Conservation (phyloP, 2,888 invertebrate genomes). For the Mythimna lalbum region DNA sequence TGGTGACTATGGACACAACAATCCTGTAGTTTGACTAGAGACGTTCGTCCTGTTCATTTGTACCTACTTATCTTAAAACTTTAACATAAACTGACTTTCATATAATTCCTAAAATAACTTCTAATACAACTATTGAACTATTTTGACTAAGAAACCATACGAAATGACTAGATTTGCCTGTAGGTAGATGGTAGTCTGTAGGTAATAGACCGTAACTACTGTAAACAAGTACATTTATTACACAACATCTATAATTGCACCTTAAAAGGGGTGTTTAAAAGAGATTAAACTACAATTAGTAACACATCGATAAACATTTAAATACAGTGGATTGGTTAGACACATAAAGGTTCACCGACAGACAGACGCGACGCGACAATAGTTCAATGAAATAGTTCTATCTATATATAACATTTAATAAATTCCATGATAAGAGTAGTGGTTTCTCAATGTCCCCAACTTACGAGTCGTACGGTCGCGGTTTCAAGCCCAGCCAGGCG, state of each 20-base stretch:
- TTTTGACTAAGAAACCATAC: constrained; percentile 43
- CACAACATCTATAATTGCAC: constrained; percentile 44
- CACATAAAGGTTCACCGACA: background rate
- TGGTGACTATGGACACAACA: constrained; percentile 26
- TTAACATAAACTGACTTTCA: constrained; percentile 32
- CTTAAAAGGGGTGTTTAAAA: constrained; percentile 19
- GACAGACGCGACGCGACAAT: background rate
- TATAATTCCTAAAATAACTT: constrained; percentile 33
- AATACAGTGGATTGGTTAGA: background rate
- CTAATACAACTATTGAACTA: constrained; percentile 48
- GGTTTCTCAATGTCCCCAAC: no score
- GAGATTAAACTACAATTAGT: constrained; percentile 19
- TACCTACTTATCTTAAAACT: constrained; percentile 43
- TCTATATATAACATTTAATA: background rate
- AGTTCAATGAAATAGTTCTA: background rate
- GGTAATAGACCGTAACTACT: constrained; percentile 38
- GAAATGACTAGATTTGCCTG: constrained; percentile 60
- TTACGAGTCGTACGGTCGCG: no score
- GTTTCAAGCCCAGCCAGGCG: no score
- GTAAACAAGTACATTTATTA: constrained; percentile 34
- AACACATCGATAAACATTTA: constrained; percentile 35
- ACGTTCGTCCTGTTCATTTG: constrained; percentile 24
- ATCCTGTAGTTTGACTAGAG: constrained; percentile 58
- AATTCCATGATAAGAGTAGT: background rate
- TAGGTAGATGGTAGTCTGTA: constrained; percentile 38